phyloP scores from a whole-genome alignment of 2,888 invertebrate species.

The Troilus luridus region DNA sequence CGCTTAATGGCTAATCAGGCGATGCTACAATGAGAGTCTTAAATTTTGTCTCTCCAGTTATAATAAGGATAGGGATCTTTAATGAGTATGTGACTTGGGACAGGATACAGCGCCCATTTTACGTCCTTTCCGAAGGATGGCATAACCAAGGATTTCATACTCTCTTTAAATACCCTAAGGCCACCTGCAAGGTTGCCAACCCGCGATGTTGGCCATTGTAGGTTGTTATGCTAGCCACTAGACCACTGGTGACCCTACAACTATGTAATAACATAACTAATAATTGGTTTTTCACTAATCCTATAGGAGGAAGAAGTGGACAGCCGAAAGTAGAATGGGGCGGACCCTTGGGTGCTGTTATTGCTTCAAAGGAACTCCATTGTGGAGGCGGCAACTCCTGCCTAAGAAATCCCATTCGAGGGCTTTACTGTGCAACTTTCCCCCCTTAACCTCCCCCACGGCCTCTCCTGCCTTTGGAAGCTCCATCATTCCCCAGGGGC shows the following conservation, averaged over 20 bases:
- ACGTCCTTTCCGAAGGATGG: too few species aligned
- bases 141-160: too few species aligned
- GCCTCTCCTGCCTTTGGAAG: not conserved
- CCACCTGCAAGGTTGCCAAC: too few species aligned
- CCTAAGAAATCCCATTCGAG: slow-evolving; percentile 29
- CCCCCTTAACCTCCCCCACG: not conserved
- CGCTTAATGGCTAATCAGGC: too few species aligned
- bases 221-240: too few species aligned
- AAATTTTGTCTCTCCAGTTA: too few species aligned
- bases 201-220: too few species aligned
- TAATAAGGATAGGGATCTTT: too few species aligned
- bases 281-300: not conserved
- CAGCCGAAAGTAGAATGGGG: not conserved
- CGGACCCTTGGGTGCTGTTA: slow-evolving; percentile 35
- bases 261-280: not conserved
- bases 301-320: not conserved
- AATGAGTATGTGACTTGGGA: too few species aligned
- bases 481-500: slow-evolving; percentile 28
- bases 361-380: slow-evolving; percentile 32
- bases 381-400: slow-evolving; percentile 20
- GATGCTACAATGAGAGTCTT: too few species aligned
- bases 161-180: too few species aligned
- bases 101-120: too few species aligned
- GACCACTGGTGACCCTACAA: not conserved
- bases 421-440: slow-evolving; percentile 18